Conservation (phyloP, 23 tunicate species). For the Styela clava region DNA sequence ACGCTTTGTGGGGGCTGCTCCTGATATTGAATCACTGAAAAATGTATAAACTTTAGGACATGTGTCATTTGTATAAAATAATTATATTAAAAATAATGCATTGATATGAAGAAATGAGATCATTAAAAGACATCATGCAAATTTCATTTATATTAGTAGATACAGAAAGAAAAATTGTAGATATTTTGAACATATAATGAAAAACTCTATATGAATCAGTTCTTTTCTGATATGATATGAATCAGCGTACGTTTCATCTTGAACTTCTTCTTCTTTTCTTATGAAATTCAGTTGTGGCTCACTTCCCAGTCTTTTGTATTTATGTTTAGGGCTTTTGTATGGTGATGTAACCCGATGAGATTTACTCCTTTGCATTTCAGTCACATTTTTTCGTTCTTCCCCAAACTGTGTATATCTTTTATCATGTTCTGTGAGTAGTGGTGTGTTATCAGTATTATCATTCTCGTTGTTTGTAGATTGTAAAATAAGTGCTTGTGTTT, state of each 20-base stretch:
- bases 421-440: constrained; percentile 21
- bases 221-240: too few species aligned
- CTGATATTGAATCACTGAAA: constrained; percentile 22
- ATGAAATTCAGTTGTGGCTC: not conserved
- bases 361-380: not conserved
- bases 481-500: not conserved
- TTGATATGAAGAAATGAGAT: not conserved
- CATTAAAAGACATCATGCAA: too few species aligned
- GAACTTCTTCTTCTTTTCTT: not conserved
- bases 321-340: not conserved
- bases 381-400: constrained; percentile 3
- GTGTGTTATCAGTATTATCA: not conserved
- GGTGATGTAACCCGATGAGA: constrained; percentile 4
- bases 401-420: constrained; percentile 12
- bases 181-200: not conserved
- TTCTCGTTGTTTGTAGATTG: not conserved
- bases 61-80: not conserved
- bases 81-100: not conserved
- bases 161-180: not conserved
- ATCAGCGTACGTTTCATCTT: constrained; percentile 1
- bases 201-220: too few species aligned
- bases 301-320: not conserved
- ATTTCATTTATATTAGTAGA: too few species aligned
- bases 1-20: constrained; percentile 21
- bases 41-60: not conserved